Conservation (phyloP, 2,888 invertebrate genomes). For the Pasiphila rectangulata region DNA sequence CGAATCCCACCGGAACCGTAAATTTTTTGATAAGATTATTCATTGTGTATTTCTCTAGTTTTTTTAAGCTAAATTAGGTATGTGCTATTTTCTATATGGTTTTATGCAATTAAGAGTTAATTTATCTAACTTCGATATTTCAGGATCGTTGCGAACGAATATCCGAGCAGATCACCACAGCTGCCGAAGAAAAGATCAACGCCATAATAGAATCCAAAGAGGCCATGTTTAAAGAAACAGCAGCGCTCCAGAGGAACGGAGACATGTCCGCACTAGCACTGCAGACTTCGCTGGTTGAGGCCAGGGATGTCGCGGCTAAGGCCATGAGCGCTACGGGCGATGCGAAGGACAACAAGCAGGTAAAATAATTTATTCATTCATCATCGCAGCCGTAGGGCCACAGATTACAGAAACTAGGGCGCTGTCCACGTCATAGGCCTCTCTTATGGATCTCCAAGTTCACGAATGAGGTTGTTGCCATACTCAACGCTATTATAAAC, state of each 20-base stretch:
- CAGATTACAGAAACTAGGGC: too few species aligned
- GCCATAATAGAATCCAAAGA: conserved; percentile 69
- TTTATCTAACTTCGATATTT: too few species aligned
- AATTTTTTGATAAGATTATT: too few species aligned
- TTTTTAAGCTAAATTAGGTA: too few species aligned
- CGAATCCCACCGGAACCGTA: too few species aligned
- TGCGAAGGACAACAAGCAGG: conserved; percentile 68
- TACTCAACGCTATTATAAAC: conserved; percentile 68
- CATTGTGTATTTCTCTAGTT: too few species aligned
- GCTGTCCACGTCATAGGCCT: too few species aligned
- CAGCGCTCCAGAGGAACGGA: conserved; percentile 63
- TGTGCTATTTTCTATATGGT: too few species aligned
- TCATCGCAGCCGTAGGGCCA: too few species aligned
- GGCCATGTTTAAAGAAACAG: conserved; percentile 63
- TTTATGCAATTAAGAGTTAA: too few species aligned
- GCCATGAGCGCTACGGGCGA: conserved; percentile 55
- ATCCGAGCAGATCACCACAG: conserved; percentile 72
- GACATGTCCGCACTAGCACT: conserved; percentile 71
- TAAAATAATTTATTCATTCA: conserved; percentile 33
- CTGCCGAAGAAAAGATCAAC: conserved; percentile 77
- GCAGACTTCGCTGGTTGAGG: conserved; percentile 64
- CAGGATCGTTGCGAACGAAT: conserved; percentile 79
- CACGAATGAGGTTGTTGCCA: too few species aligned
- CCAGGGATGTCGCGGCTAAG: conserved; percentile 61
- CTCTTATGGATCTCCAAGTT: too few species aligned